Base-by-base conservation (phyloP, 2,113 vertebrate genomes). In the Indri indri region DNA sequence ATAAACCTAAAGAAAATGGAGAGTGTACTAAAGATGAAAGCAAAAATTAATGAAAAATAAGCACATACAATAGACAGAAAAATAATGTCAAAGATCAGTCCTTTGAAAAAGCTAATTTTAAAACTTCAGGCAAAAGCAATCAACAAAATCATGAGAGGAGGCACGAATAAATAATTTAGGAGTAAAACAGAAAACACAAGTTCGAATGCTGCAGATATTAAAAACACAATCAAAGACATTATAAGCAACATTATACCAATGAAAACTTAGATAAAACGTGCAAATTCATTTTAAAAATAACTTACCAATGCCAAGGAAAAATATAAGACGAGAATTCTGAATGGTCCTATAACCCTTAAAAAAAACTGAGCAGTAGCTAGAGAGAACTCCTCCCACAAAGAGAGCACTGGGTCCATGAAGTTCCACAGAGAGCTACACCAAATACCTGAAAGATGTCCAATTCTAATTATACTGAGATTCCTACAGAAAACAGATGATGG, bases 111-210 rank as follows among this genome's bases (percentile, higher is more conserved):
- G 8, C 8, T 42, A 89, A 11, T 74, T 94, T 92, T 70, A 96
- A 92, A 92, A 90, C 63, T 77, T 73, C 5, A 88, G 40, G 63
- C 45, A 73, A 63, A 90, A 93, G 14, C 83, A 83, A 79, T 70
- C 32, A 90, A 76, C 70, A 76, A 50, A 95, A 79, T 50, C 54
- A 88, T 74, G 40, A 93, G 73, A 84, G 70, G 87, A 91, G 18
- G 30, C 30, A 83, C 42, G 23, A 95, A 93, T 79, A 84, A 96
- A 95, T 84, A 88, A 93, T 50, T 90, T 59, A 68, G 30, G 27
- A 66, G 45, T 88, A 80, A 91, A 88, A 54, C 42, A 68, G 30
- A 95, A 93, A 76, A 47, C 61, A 63, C 80, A 79, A 90, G 11
- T 91, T 63, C 68, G 71, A 81, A 81, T 40, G 66, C 40, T 74